Evolutionary conservation across 2,113 vertebrate species (phyloP), one percentile per base, ranked within the genome.

Genomic region (Ciconia maguari): DNA sequence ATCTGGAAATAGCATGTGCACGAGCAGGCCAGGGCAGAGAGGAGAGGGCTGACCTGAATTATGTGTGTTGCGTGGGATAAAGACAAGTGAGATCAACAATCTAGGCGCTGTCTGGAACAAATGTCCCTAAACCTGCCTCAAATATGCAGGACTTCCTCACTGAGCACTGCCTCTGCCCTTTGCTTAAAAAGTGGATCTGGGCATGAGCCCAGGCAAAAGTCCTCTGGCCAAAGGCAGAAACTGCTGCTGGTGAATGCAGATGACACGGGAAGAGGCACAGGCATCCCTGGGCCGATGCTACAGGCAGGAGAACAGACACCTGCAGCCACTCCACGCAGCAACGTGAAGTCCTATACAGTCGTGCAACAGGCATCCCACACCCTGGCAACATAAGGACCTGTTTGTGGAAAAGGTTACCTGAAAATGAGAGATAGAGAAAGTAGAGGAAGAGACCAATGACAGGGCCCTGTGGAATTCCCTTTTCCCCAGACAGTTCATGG

Each of bases 41-140:
- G 77, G 49, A 83, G 54, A 96, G 48, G 62, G 74, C 89, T 97
- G 97, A 95, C 83, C 96, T 89, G 84, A 95, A 94, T 97, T 94
- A 66, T 42, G 54, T 80, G 94, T 64, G 30, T 62, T 81, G 55
- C 3, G 13, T 72, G 87, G 87, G 60, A 64, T 61, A 87, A 92
- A 85, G 75, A 61, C 82, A 88, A 83, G 70, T 34, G 87, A 87
- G 60, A 60, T 24, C 69, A 90, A 87, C 89, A 69, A 89, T 66
- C 38, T 24, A 55, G 51, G 82, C 4, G 5, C 90, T 16, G 24
- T 30, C 83, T 93, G 91, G 41, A 97, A 94, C 69, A 97, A 91
- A 78, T 1, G 2, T 85, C 68, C 55, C 48, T 61, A 61, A 74
- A 82, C 61, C 65, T 76, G 62, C 61, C 87, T 72, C 69, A 87